These are phyloP conservation scores for Clarias magur DNA, from an alignment of 2,113 vertebrate species.

Conservation along the genomic window DNA sequence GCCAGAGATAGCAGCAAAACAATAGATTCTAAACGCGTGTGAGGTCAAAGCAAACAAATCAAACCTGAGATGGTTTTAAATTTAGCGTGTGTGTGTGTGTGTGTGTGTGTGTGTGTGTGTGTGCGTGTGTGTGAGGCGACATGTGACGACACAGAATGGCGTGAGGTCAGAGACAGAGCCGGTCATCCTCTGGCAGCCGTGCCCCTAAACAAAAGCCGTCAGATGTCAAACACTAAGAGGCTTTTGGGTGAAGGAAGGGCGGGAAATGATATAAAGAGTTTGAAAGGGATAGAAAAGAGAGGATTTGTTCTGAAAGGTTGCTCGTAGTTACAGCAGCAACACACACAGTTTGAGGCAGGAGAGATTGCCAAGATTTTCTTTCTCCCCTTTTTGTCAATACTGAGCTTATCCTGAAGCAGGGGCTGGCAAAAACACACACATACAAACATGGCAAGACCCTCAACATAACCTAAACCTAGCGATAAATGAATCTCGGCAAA, in stretches of 20 bases:
- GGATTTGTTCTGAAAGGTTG: slow-evolving; percentile 66
- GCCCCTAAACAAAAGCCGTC: slow-evolving; percentile 1
- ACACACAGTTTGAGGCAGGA: slow-evolving; percentile 57
- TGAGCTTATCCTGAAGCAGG: slow-evolving; percentile 19
- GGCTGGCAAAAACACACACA: slow-evolving; percentile 24
- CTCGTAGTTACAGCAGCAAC: slow-evolving; percentile 59
- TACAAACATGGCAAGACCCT: background rate
- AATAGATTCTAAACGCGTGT: slow-evolving; percentile 41
- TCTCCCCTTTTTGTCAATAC: slow-evolving; percentile 41
- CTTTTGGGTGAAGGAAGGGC: background rate
- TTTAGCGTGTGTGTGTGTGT: background rate
- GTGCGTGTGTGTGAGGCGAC: background rate
- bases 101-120: background rate
- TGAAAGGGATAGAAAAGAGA: slow-evolving; percentile 45
- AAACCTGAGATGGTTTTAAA: slow-evolving; percentile 23
- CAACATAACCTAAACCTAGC: background rate
- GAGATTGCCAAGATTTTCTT: slow-evolving; percentile 49
- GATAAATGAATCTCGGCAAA: background rate
- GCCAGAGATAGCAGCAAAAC: slow-evolving; percentile 55
- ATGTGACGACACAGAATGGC: slow-evolving; percentile 2
- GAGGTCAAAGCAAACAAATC: slow-evolving; percentile 29
- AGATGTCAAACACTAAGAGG: slow-evolving; percentile 31
- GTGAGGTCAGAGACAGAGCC: slow-evolving; percentile 15
- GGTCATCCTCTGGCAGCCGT: background rate
- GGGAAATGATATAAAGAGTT: slow-evolving; percentile 45